These are phyloP conservation scores for Geodia barretti DNA, from an alignment of 37 sponge, comb jelly and placozoan species.

Conservation along the genomic window DNA sequence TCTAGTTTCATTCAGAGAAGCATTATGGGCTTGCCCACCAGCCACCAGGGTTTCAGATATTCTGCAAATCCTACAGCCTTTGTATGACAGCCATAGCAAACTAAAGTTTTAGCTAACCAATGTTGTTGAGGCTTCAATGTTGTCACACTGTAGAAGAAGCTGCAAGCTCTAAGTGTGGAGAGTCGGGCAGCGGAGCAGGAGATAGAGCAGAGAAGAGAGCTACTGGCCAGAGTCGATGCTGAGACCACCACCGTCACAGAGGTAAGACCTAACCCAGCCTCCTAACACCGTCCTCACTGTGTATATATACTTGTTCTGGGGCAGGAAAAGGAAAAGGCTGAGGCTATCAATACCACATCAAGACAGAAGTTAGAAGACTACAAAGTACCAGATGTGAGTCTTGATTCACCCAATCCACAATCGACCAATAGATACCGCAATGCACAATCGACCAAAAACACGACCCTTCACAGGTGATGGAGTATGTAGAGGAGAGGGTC, in stretches of 20 bases:
- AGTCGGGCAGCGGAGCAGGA: constrained; percentile 73
- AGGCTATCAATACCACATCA: constrained; percentile 64
- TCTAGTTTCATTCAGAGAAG: too few species aligned
- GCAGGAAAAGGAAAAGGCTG: constrained; percentile 86
- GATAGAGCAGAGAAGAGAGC: constrained; percentile 70
- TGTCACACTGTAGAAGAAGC: constrained; percentile 89
- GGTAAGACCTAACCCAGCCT: constrained; percentile 27
- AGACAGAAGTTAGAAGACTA: constrained; percentile 83
- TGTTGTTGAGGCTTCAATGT: too few species aligned
- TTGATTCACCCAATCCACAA: neutral
- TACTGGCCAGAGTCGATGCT: constrained; percentile 69
- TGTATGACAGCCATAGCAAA: too few species aligned
- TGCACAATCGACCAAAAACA: neutral
- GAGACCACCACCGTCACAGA: constrained; percentile 55
- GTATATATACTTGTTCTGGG: constrained; percentile 16
- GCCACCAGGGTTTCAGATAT: too few species aligned
- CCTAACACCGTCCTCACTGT: neutral
- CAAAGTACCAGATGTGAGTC: constrained; percentile 92
- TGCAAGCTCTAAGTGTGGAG: constrained; percentile 76
- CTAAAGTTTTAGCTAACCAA: too few species aligned
- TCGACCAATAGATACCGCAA: too few species aligned
- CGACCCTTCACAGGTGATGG: constrained; percentile 72
- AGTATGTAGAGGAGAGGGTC: constrained; percentile 91
- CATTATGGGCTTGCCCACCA: too few species aligned
- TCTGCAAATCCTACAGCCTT: too few species aligned